Evolutionary conservation across 2,113 vertebrate species (phyloP), one percentile per base, ranked within the genome.

Genomic region (Todiramphus chloris): DNA sequence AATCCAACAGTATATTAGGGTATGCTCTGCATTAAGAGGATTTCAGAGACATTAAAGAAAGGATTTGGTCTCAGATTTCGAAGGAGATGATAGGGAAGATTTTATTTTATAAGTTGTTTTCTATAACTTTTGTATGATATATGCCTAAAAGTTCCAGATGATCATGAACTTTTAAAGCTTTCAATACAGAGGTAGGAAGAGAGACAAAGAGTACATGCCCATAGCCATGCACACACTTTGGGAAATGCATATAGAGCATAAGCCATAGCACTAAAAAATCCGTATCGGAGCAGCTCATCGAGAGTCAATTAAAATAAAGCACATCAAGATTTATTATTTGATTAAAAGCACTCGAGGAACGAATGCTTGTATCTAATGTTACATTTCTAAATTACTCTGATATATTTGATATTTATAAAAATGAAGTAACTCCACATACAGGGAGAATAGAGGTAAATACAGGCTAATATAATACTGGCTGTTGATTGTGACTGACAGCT

Each of bases 401-500:
- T 68, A 25, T n/a, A 77, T 67, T 83, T 78, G 33, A 83, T 83
- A 60, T 59, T 88, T 51, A 63, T 64, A 75, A 83, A 77, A 81
- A 74, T 72, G 18, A 90, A 93, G 75, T 80, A 84, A 89, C 51
- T 90, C 43, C 23, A 72, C 33, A 58, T 68, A 53, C 20, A 37
- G 9, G 27, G 53, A 72, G 37, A 87, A 66, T 0, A 66, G 70
- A 79, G 80, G 74, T 55, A 96, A 93, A 89, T 72, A 76, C 0
- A 41, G n/a, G 50, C 62, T 87, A 81, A 78, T 60, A 72, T 67
- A 90, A 88, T 66, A 53, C 25, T 4, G 11, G 41, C n/a, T 64
- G 67, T 72, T 76, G 80, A 87, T 84, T 89, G 44, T 93, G 96
- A 96, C 18, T 89, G 92, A 95, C 77, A 84, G 63, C 72, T 87